Evolutionary conservation across 2,113 vertebrate species (phyloP), one percentile per base, ranked within the genome.

Genomic region (Kryptolebias marmoratus): DNA sequence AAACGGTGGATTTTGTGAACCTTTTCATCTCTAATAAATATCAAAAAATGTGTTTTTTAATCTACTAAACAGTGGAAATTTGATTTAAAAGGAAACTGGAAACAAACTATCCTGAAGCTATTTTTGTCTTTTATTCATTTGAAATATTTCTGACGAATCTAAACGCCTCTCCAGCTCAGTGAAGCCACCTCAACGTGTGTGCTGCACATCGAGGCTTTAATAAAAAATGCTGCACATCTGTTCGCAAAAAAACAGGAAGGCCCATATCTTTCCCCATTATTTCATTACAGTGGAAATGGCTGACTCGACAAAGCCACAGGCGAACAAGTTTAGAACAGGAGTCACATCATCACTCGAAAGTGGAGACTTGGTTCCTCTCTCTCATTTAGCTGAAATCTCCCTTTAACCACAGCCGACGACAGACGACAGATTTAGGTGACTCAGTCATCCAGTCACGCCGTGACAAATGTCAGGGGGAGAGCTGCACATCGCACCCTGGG

Each of bases 281-380:
- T 82, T 84, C 65, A 83, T 84, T 73, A 44, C 30, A 59, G 79
- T 77, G 77, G 75, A 87, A 87, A 87, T 10, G 5, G 52, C 59
- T 79, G 83, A 87, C 47, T 83, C 71, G 88, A 78, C 65, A 48
- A 28, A 27, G 11, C 77, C 73, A 82, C 75, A 81, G 80, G 61
- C 63, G 79, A 36, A 64, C 36, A 27, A 32, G 45, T 12, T 81
- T 32, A 55, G 44, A 79, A 73, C 76, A 81, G 48, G 76, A 60
- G 80, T 80, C 74, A 88, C 79, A 82, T 82, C 83, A 83, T 54
- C 77, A 48, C 36, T 31, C 0, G 45, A 32, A 75, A 85, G 48
- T 0, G 12, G 28, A 70, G 42, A 66, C 27, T 71, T 72, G 62
- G 28, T 63, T 68, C 71, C 64, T 50, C 58, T 39, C 56, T 73